Evolutionary conservation across 2,797 vertebrate genomes (phyloP).

Genomic region (Acanthornis magna): DNA sequence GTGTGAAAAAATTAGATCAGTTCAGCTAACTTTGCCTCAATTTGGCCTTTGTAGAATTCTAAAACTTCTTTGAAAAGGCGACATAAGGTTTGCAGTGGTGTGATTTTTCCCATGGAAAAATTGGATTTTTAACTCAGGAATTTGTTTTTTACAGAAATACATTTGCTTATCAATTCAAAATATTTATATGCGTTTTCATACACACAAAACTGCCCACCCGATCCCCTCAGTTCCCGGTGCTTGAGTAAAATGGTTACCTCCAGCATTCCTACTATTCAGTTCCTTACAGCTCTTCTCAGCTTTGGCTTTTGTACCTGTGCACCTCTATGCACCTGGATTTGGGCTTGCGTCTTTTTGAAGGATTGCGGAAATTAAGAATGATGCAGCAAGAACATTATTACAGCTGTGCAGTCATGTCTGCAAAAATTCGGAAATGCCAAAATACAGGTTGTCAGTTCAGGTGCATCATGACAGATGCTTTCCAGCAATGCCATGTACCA

Average conservation of each 20-base stretch:
- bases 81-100: neutral
- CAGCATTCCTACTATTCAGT: neutral
- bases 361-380: neutral
- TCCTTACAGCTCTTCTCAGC: neutral
- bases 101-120: neutral
- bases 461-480: neutral
- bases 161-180: neutral
- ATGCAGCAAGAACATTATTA: neutral
- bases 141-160: accelerated
- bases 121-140: neutral
- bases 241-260: neutral
- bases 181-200: neutral
- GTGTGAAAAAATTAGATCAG: neutral
- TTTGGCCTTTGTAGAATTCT: neutral
- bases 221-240: neutral
- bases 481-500: neutral
- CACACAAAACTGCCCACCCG: neutral
- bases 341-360: neutral
- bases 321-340: neutral
- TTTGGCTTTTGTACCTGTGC: neutral
- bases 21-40: neutral
- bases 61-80: neutral
- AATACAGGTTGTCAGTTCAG: neutral
- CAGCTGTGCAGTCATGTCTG: neutral
- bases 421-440: neutral